A percentile compares a stretch with the other conserved stretches of the same genome.
These are phyloP conservation scores for Asbolus verrucosus DNA, from an alignment of 1,140 invertebrate genomes.

Conservation along the genomic window DNA sequence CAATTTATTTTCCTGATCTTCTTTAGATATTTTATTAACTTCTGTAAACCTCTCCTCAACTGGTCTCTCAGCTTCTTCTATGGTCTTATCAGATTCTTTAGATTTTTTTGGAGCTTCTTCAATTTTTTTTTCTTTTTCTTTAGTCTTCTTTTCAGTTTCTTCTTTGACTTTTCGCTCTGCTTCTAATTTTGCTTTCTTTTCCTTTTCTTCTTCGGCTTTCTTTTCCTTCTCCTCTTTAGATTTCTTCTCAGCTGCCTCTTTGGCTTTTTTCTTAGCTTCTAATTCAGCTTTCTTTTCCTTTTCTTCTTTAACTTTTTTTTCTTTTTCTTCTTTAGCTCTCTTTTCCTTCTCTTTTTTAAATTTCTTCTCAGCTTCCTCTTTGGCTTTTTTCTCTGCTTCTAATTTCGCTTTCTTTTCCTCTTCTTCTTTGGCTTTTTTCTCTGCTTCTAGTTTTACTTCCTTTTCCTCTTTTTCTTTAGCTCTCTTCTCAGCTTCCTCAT, in stretches of 20 bases:
- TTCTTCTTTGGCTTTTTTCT: slow-evolving; percentile 52
- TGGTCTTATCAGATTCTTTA: slow-evolving; percentile 54
- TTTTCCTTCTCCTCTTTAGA: slow-evolving; percentile 51
- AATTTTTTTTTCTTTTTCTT: slow-evolving; percentile 63
- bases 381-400: slow-evolving; percentile 51
- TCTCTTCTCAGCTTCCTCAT: slow-evolving; percentile 50
- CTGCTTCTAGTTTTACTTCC: slow-evolving; percentile 47
- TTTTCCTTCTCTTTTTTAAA: slow-evolving; percentile 21
- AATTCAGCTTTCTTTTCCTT: slow-evolving; percentile 44
- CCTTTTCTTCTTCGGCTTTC: slow-evolving; percentile 50
- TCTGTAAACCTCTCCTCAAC: slow-evolving; percentile 54
- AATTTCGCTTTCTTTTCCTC: slow-evolving; percentile 51
- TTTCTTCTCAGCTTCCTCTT: slow-evolving; percentile 44
- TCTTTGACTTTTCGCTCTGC: slow-evolving; percentile 53
- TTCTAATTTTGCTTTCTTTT: slow-evolving; percentile 54
- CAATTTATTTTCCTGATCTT: slow-evolving; percentile 52
- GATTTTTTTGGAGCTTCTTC: slow-evolving; percentile 60
- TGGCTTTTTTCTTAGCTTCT: slow-evolving; percentile 42
- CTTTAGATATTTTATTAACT: no score
- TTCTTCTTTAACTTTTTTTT: slow-evolving; percentile 43
- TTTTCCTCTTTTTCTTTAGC: slow-evolving; percentile 54
- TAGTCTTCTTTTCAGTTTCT: slow-evolving; percentile 58
- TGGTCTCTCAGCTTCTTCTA: slow-evolving; percentile 55
- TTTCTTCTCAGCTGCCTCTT: slow-evolving; percentile 53
- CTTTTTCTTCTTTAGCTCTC: slow-evolving; percentile 37